These are phyloP conservation scores for Lacerta viridis DNA, from an alignment of 2,797 vertebrate genomes.

Conservation along the genomic window DNA sequence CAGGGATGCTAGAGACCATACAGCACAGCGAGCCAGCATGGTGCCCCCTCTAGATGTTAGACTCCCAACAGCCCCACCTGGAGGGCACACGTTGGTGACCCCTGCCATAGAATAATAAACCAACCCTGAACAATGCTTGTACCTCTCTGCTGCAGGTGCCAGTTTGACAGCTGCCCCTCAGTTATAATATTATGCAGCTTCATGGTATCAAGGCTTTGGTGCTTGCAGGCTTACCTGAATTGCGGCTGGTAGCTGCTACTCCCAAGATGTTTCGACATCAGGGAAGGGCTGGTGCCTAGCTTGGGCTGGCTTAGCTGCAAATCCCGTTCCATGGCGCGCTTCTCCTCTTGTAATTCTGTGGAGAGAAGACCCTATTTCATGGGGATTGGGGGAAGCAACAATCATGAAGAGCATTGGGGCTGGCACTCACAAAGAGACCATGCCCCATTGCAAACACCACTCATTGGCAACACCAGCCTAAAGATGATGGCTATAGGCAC, in stretches of 20 bases:
- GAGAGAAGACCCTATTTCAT: background rate
- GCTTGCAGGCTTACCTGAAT: conserved; percentile 3
- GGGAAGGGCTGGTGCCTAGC: background rate
- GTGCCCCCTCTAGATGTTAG: no score
- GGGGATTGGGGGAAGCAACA: no score
- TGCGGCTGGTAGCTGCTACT: background rate
- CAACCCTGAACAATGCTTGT: background rate
- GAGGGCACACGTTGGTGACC: background rate
- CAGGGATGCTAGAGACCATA: background rate
- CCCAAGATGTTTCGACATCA: background rate
- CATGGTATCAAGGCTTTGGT: background rate
- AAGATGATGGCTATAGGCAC: background rate
- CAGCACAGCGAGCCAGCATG: background rate
- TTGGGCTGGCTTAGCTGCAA: conserved; percentile 53
- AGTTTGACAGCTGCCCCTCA: background rate
- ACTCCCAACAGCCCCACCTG: no score
- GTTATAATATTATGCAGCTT: background rate
- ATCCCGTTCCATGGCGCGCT: conserved; percentile 77
- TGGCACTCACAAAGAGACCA: background rate
- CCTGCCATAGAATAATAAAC: background rate
- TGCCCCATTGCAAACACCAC: no score
- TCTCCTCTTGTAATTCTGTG: conserved; percentile 81
- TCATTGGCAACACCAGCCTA: background rate
- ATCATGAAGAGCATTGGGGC: background rate
- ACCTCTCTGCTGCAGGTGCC: background rate